phyloP scores from a whole-genome alignment of 1,140 invertebrate genomes.

The Dreissena rostriformis region DNA sequence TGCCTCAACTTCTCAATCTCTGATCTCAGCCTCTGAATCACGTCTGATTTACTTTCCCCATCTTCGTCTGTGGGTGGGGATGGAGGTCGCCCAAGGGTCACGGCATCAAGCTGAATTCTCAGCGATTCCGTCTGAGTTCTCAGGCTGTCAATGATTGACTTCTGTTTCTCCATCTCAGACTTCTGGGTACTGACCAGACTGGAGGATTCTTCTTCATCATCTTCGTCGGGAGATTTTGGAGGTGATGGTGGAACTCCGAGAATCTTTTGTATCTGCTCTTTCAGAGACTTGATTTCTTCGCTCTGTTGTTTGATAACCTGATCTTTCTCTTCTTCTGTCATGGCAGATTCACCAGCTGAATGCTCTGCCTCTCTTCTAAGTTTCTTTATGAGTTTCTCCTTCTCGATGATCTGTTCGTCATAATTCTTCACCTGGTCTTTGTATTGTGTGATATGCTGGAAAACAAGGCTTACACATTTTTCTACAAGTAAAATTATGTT shows the following conservation, averaged over 20 bases:
- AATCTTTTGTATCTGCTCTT: constrained; percentile 33
- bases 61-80: background rate
- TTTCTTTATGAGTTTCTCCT: constrained; percentile 50
- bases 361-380: constrained; percentile 56
- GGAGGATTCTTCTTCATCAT: background rate
- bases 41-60: constrained; percentile 18
- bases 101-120: constrained; percentile 22
- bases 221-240: constrained; percentile 26
- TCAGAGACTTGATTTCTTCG: constrained; percentile 28
- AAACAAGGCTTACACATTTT: background rate
- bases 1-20: constrained; percentile 51
- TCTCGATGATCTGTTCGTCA: constrained; percentile 56
- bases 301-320: constrained; percentile 27
- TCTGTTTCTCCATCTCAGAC: background rate
- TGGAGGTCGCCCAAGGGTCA: background rate
- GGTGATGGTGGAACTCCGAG: constrained; percentile 48
- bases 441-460: constrained; percentile 45
- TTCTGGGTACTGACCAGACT: background rate
- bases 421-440: constrained; percentile 34
- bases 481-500: too few relatives aligned
- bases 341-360: background rate
- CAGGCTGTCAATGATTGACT: background rate
- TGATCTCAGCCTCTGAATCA: constrained; percentile 34
- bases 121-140: constrained; percentile 19
- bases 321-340: constrained; percentile 43